phyloP scores from a whole-genome alignment of 2,888 invertebrate species.

The Drosophila silvestris region DNA sequence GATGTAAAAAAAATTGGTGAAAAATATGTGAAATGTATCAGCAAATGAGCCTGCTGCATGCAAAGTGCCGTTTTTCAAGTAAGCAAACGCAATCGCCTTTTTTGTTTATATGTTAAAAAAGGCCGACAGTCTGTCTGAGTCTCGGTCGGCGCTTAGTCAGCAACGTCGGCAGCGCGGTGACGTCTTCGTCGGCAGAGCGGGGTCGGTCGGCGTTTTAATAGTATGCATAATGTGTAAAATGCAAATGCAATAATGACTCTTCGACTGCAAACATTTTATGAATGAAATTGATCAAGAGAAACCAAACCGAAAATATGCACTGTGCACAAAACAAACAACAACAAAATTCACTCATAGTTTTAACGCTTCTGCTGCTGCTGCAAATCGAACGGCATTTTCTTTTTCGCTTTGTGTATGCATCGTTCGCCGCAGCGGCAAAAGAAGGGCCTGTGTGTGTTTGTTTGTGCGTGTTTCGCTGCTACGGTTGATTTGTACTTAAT shows the following conservation, averaged over 20 bases:
- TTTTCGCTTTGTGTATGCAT: conserved; percentile 72
- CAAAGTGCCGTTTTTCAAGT: conserved; percentile 33
- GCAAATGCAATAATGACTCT: conserved; percentile 42
- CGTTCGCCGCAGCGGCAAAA: conserved; percentile 42
- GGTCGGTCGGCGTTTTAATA: conserved; percentile 14
- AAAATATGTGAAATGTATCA: conserved; percentile 53
- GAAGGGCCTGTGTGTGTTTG: conserved; percentile 2
- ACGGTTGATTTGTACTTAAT: neutral
- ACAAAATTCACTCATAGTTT: conserved; percentile 17
- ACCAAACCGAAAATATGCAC: conserved; percentile 9
- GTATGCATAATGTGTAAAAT: conserved; percentile 53
- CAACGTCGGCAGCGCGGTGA: conserved; percentile 47
- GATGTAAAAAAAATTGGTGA: conserved; percentile 28
- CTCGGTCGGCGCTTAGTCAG: conserved; percentile 55
- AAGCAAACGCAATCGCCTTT: conserved; percentile 29
- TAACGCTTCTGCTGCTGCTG: conserved; percentile 21
- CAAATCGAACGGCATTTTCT: conserved; percentile 48
- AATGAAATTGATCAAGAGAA: conserved; percentile 66
- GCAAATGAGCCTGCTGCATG: conserved; percentile 26
- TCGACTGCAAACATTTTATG: conserved; percentile 56
- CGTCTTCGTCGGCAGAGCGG: conserved; percentile 32
- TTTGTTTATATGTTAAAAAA: conserved; percentile 1
- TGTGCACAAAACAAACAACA: conserved; percentile 21
- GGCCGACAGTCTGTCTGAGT: conserved; percentile 53
- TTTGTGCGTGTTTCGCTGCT: conserved; percentile 7